Percentiles rank a stretch among this genome's conserved stretches.
Evolutionary conservation across 1,140 invertebrate genomes (phyloP).

Genomic region (Drosophila varians): DNA sequence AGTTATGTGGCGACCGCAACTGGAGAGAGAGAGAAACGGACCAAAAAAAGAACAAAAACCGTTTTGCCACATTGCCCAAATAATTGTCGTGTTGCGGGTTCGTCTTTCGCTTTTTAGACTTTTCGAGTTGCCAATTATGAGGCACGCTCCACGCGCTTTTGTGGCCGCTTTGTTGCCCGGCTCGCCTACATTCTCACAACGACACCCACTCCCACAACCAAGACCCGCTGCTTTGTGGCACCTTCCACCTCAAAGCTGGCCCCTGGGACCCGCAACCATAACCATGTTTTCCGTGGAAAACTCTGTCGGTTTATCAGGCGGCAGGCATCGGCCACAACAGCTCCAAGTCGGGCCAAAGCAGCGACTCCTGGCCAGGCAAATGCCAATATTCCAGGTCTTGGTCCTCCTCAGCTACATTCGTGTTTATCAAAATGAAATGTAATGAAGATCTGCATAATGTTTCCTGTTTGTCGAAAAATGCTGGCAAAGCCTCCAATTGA

Average conservation of each 20-base stretch:
- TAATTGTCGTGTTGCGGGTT: constrained; percentile 55
- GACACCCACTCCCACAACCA: constrained; percentile 19
- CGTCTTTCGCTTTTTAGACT: constrained; percentile 18
- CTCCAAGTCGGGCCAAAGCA: background rate
- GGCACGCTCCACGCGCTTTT: constrained; percentile 59
- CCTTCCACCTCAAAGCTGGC: constrained; percentile 43
- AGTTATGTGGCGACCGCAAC: constrained; percentile 49
- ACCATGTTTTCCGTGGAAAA: constrained; percentile 48
- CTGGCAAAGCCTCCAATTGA: constrained; percentile 23
- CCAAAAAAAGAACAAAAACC: constrained; percentile 37
- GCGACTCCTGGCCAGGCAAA: constrained; percentile 1
- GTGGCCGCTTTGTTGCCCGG: constrained; percentile 11
- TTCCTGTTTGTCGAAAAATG: constrained; percentile 38
- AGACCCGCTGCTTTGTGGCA: constrained; percentile 41
- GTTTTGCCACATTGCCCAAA: constrained; percentile 64
- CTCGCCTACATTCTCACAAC: constrained; percentile 24
- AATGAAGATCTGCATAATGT: constrained; percentile 60
- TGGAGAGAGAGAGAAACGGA: background rate
- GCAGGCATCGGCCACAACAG: constrained; percentile 31
- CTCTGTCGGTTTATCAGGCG: constrained; percentile 38
- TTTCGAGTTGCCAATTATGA: constrained; percentile 57
- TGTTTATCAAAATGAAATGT: constrained; percentile 48
- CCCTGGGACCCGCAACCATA: constrained; percentile 36
- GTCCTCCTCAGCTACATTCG: constrained; percentile 16
- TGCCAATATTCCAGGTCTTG: constrained; percentile 12